Conservation (phyloP, 2,888 invertebrate genomes). For the Nomada fabriciana region DNA sequence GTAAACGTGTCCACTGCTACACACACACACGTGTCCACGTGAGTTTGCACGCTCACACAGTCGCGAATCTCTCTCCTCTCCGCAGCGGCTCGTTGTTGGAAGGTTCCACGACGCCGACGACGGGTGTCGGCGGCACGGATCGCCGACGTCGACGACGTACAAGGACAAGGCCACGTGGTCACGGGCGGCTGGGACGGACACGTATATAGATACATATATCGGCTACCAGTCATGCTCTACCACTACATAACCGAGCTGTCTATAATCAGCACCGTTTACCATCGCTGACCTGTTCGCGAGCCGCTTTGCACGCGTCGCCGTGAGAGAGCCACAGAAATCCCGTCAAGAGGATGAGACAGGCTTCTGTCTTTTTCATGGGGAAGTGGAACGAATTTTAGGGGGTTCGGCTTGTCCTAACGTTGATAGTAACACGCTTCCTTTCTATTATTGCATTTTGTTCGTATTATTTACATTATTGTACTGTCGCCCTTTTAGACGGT, state of each 20-base stretch:
- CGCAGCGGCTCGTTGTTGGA: conserved; percentile 62
- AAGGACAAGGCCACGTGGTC: conserved; percentile 83
- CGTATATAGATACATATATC: conserved; percentile 57
- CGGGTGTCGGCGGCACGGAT: conserved; percentile 73
- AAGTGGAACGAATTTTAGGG: no score
- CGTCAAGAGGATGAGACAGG: neutral
- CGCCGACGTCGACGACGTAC: conserved; percentile 74
- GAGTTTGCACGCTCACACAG: neutral
- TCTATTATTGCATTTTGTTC: no score
- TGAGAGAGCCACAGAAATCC: neutral
- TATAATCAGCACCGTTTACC: conserved; percentile 49
- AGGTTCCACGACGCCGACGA: conserved; percentile 70
- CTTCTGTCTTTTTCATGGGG: neutral
- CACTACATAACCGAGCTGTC: conserved; percentile 5
- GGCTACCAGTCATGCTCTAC: conserved; percentile 60
- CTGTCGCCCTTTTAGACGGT: neutral
- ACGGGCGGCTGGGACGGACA: conserved; percentile 75
- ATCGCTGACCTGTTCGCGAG: conserved; percentile 28
- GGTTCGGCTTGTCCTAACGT: no score
- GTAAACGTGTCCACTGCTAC: neutral
- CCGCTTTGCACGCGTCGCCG: neutral
- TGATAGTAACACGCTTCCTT: no score
- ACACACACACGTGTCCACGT: neutral
- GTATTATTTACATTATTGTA: no score
- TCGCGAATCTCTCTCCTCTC: conserved; percentile 33